Conservation (phyloP, 2,888 invertebrate genomes). For the Selenia dentaria region DNA sequence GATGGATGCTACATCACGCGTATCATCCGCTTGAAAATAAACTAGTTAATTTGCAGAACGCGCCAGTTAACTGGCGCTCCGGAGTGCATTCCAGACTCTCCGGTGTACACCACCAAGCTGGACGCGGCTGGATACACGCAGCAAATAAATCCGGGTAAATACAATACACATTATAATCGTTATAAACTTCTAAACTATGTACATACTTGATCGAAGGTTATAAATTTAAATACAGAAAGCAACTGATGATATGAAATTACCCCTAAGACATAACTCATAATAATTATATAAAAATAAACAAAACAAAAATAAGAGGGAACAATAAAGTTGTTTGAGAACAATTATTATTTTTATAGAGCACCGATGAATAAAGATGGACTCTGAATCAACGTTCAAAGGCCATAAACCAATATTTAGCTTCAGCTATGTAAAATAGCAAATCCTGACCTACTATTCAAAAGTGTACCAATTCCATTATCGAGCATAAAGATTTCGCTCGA, state of each 20-base stretch:
- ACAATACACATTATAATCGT: too few species aligned
- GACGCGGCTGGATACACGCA: conserved; percentile 43
- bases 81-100: conserved; percentile 69
- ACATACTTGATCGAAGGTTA: too few species aligned
- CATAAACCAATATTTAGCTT: conserved; percentile 41
- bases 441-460: conserved; percentile 32
- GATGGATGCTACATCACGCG: too few species aligned
- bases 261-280: too few species aligned
- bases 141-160: neutral
- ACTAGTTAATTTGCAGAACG: conserved; percentile 61
- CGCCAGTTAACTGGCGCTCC: conserved; percentile 79
- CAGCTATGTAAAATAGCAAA: conserved; percentile 42
- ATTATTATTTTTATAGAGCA: conserved; percentile 39
- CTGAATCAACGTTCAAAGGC: conserved; percentile 39
- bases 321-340: too few species aligned
- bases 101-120: conserved; percentile 82
- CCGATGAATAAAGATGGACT: conserved; percentile 49
- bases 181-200: too few species aligned
- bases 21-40: too few species aligned
- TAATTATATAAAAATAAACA: too few species aligned
- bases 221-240: too few species aligned
- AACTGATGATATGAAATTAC: too few species aligned
- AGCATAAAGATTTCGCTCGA: too few species aligned
- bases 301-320: too few species aligned
- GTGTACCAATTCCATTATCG: conserved; percentile 5